A percentile compares a stretch with the other conserved stretches of the same genome.
Conservation (phyloP, 30 jellyfish, hydroid and myxozoan genomes). For the Aurelia aurita region DNA sequence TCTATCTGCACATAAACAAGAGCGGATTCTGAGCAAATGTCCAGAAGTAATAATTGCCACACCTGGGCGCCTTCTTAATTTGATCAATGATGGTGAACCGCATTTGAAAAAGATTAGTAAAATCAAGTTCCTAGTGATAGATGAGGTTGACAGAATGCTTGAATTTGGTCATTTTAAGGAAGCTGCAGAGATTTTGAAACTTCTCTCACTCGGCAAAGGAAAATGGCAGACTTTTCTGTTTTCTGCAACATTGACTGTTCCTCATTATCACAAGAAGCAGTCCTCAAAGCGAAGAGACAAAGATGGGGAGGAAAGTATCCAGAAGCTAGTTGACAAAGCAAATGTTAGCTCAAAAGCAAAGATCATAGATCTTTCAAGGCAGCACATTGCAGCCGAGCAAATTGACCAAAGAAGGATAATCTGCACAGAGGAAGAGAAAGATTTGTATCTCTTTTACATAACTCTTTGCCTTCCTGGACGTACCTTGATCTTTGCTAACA, state of each 20-base stretch:
- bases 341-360: conserved; percentile 74
- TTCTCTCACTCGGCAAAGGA: conserved; percentile 24
- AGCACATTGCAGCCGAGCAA: conserved; percentile 89
- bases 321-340: conserved; percentile 71
- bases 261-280: conserved; percentile 71
- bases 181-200: conserved; percentile 64
- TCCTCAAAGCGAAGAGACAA: conserved; percentile 13
- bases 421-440: conserved; percentile 90
- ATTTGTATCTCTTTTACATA: conserved; percentile 68
- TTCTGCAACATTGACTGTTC: conserved; percentile 94
- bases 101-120: conserved; percentile 60
- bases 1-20: conserved; percentile 88
- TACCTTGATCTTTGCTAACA: conserved; percentile 84
- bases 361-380: conserved; percentile 80
- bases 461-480: conserved; percentile 86
- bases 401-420: conserved; percentile 72
- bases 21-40: conserved; percentile 72
- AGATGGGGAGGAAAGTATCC: conserved; percentile 51
- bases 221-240: conserved; percentile 86
- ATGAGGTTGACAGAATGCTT: conserved; percentile 98
- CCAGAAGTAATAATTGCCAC: conserved; percentile 97
- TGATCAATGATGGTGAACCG: conserved; percentile 67
- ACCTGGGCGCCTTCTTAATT: conserved; percentile 93
- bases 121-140: conserved; percentile 83
- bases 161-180: conserved; percentile 96